Percentiles rank a stretch among this genome's conserved stretches.
Evolutionary conservation across 92 coral and sea anemone species (phyloP).

Genomic region (Zoanthus sociatus): DNA sequence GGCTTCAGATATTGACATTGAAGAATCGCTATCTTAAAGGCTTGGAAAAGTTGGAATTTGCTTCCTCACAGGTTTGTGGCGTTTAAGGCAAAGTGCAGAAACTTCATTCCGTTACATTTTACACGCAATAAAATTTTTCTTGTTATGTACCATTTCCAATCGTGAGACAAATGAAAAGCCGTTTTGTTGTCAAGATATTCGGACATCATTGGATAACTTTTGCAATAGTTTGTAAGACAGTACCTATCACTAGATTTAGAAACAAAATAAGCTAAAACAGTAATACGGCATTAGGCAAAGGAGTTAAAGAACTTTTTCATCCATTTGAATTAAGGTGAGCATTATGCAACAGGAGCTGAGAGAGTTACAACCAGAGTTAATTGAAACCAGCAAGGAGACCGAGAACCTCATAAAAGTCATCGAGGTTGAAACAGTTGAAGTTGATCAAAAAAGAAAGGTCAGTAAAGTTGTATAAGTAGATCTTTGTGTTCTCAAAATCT

Average conservation of each 20-base stretch:
- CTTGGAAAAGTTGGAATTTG: slow-evolving; percentile 92
- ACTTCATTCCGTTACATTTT: not conserved
- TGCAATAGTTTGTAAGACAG: not conserved
- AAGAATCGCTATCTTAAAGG: slow-evolving; percentile 95
- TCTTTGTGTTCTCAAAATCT: not conserved
- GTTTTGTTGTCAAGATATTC: no score
- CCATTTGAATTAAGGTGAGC: slow-evolving; percentile 67
- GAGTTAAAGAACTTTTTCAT: no score
- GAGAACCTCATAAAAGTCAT: slow-evolving; percentile 85
- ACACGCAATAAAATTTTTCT: no score
- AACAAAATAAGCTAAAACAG: no score
- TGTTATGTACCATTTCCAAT: no score
- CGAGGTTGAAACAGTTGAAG: slow-evolving; percentile 91
- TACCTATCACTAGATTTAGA: no score
- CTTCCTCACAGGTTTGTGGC: slow-evolving; percentile 82
- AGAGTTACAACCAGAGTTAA: slow-evolving; percentile 94
- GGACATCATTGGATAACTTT: not conserved
- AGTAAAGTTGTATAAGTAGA: not conserved
- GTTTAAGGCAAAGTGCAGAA: not conserved
- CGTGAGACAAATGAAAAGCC: no score
- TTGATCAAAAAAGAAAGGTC: slow-evolving; percentile 92
- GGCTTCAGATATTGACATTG: slow-evolving; percentile 88
- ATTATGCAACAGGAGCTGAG: slow-evolving; percentile 95
- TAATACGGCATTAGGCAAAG: no score
- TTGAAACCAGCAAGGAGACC: slow-evolving; percentile 93